Evolutionary conservation across 2,888 invertebrate genomes (phyloP).

Genomic region (Oithona nana): DNA sequence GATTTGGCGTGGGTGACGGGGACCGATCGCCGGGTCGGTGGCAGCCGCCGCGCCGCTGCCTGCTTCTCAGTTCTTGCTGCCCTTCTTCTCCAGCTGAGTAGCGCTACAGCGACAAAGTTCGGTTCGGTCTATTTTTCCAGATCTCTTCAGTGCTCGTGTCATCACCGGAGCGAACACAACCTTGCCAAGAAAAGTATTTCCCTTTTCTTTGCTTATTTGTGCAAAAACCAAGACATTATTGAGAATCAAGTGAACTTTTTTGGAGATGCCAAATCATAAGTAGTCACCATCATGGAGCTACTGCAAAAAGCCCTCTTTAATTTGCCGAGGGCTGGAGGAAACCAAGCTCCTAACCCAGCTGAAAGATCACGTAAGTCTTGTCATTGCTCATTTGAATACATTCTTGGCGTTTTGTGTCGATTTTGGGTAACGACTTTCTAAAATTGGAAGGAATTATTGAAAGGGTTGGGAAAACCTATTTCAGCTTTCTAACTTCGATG

Average conservation of each 20-base stretch:
- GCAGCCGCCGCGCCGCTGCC: background rate
- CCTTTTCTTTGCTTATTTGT: no score
- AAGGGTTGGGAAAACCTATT: no score
- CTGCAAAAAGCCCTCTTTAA: conserved; percentile 14
- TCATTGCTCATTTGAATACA: no score
- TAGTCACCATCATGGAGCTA: conserved; percentile 10
- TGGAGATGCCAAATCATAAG: no score
- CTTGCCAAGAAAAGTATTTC: background rate
- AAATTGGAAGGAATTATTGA: no score
- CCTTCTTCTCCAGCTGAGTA: background rate
- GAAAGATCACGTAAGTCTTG: no score
- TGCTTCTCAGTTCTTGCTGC: background rate
- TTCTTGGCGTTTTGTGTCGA: background rate
- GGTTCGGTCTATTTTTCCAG: background rate
- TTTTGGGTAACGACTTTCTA: background rate
- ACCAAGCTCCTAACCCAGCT: no score
- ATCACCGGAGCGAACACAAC: background rate
- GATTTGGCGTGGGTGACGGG: background rate
- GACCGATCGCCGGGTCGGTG: background rate
- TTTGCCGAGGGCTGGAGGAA: background rate
- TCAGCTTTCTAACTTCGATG: no score
- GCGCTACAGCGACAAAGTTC: background rate
- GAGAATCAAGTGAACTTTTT: no score
- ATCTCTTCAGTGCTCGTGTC: background rate
- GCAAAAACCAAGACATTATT: no score